A percentile compares a stretch with the other conserved stretches of the same genome.
phyloP scores from a whole-genome alignment of 2,888 invertebrate species.

The Corythucha ciliata region DNA sequence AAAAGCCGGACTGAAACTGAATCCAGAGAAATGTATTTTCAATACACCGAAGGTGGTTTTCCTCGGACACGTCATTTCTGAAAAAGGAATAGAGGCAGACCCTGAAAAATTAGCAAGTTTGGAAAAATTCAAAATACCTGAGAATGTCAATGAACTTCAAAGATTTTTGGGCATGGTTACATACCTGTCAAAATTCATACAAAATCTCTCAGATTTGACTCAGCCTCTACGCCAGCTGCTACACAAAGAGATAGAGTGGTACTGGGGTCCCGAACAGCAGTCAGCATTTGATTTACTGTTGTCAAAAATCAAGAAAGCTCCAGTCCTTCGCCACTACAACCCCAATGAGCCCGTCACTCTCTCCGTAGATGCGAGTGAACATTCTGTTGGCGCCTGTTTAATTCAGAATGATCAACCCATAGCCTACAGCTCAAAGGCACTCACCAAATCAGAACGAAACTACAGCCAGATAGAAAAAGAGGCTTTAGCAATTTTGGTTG shows the following conservation, averaged over 20 bases:
- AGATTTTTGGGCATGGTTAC: constrained; percentile 33
- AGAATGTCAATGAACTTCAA: constrained; percentile 32
- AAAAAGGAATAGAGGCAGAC: constrained; percentile 31
- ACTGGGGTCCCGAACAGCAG: constrained; percentile 35
- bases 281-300: constrained; percentile 30
- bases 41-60: constrained; percentile 27
- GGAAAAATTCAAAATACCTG: constrained; percentile 27
- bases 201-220: constrained; percentile 29
- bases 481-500: constrained; percentile 36
- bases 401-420: constrained; percentile 38
- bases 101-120: constrained; percentile 30
- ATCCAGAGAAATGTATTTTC: constrained; percentile 36
- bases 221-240: constrained; percentile 31
- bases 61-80: constrained; percentile 35
- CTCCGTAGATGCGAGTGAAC: constrained; percentile 35
- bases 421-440: constrained; percentile 38
- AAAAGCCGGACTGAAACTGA: constrained; percentile 35
- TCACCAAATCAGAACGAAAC: constrained; percentile 34
- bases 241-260: constrained; percentile 34
- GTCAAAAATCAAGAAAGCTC: constrained; percentile 28
- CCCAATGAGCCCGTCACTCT: constrained; percentile 33
- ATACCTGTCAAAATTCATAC: constrained; percentile 37
- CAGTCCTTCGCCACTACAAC: constrained; percentile 35
- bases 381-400: constrained; percentile 38
- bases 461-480: constrained; percentile 40